Evolutionary conservation across 2,797 vertebrate genomes (phyloP).

Genomic region (Hemitrygon akajei): DNA sequence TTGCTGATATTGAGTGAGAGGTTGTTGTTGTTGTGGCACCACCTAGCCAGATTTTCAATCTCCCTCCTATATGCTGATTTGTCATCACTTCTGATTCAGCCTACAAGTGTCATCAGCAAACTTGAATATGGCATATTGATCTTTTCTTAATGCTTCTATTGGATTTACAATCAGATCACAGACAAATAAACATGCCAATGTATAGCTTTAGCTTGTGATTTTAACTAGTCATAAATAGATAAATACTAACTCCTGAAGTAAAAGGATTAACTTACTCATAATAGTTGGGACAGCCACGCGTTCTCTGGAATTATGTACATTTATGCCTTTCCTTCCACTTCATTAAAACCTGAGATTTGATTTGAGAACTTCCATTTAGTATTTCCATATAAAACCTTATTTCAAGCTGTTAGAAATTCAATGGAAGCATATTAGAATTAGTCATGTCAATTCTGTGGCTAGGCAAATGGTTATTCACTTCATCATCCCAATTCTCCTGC

Average conservation of each 20-base stretch:
- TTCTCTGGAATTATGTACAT: neutral
- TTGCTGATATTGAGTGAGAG: too few species aligned
- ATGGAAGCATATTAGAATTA: neutral
- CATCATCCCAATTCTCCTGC: neutral
- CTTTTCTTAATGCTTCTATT: neutral
- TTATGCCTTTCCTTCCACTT: neutral
- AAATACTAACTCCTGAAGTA: neutral
- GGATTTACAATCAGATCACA: neutral
- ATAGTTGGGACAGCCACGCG: neutral
- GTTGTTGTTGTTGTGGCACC: too few species aligned
- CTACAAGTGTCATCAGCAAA: too few species aligned
- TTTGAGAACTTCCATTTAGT: neutral
- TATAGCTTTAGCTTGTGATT: neutral
- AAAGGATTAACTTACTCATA: neutral
- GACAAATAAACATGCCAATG: neutral
- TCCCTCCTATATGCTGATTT: too few species aligned
- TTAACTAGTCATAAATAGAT: neutral
- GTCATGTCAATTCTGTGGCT: neutral
- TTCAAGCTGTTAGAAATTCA: neutral
- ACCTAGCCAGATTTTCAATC: too few species aligned
- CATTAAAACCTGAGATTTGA: neutral
- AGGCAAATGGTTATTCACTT: neutral
- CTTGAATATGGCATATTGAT: too few species aligned
- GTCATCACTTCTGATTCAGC: too few species aligned
- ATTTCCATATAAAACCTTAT: neutral